phyloP scores from a whole-genome alignment of 2,113 vertebrate species.

The Tapirus terrestris region DNA sequence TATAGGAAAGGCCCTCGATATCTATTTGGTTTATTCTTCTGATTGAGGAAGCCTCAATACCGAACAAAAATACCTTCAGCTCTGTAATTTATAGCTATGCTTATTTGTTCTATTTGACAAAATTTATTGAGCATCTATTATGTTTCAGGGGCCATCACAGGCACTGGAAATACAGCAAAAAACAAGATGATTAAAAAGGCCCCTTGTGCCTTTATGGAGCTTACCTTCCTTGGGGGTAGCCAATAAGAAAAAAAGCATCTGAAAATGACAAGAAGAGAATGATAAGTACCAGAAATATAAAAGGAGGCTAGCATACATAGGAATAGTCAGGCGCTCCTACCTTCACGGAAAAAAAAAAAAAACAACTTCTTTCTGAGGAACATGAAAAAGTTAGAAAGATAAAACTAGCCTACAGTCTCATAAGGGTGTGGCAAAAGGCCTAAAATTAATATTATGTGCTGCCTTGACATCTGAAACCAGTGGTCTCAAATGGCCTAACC shows the following conservation, averaged over 20 bases:
- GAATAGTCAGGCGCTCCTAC: neutral
- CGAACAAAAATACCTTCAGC: neutral
- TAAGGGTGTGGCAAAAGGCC: neutral
- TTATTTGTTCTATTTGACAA: constrained; percentile 4
- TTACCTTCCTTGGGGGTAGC: neutral
- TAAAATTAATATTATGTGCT: neutral
- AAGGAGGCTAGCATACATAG: neutral
- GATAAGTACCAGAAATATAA: neutral
- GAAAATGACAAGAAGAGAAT: neutral
- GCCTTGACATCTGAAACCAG: neutral
- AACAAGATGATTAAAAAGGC: neutral
- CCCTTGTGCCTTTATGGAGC: neutral
- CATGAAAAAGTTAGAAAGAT: neutral
- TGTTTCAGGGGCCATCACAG: neutral
- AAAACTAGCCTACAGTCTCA: neutral
- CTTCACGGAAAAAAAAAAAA: neutral
- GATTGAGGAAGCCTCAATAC: neutral
- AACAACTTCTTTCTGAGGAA: neutral
- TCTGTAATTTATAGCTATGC: neutral
- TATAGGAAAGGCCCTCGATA: neutral
- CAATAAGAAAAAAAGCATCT: neutral
- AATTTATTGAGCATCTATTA: neutral
- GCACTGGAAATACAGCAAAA: neutral
- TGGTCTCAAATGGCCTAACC: neutral
- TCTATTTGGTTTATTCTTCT: neutral